Base-by-base conservation (phyloP, 30 jellyfish, hydroid and myxozoan species). In the Aurelia sp. region DNA sequence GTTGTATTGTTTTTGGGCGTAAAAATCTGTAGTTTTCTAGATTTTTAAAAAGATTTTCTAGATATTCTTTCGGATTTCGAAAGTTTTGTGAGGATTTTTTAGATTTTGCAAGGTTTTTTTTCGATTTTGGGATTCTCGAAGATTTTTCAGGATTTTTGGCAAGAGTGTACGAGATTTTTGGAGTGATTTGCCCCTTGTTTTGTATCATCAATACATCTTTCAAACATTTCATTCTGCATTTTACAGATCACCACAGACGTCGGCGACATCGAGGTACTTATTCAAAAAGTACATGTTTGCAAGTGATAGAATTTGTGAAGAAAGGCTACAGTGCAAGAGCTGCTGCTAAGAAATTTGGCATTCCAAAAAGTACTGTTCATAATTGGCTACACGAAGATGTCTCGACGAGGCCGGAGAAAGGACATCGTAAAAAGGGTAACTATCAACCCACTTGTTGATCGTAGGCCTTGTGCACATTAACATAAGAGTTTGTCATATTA, bases 351-450 rank as follows among this genome's bases (percentile, higher is more conserved):
- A 90, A 90, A 78, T 90, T 90, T 61, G 97, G 97, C 2, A 90
- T 90, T 0, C 97, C 97, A 7, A 90, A 90, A 69, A 90, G 97
- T 88, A 90, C 97, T 17, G 97, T 90, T 6, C 97, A 90, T 53
- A 90, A 90, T 53, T 90, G 97, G 97, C 68, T 90, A 72, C 97
- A 90, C 86, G 97, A 90, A 50, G 97, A 90, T 61, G 90, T 90
- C 33, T 53, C 92, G 27, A 78, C 97, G 31, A 81, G 97, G 64
- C 97, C 97, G 27, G 97, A 90, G 41, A 81, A 74, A 55, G 97
- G 97, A 7, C 97, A 90, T 33, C 78, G 97, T 9, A 90, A 90
- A 70, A 73, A 88, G 82, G 93, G 97, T 90, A 40, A 13, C 84
- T 24, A 12, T 62, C 18, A 1, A 16, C 33, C 17, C 13, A 35